Conservation (phyloP, 2,797 vertebrate genomes). For the Allobates femoralis region DNA sequence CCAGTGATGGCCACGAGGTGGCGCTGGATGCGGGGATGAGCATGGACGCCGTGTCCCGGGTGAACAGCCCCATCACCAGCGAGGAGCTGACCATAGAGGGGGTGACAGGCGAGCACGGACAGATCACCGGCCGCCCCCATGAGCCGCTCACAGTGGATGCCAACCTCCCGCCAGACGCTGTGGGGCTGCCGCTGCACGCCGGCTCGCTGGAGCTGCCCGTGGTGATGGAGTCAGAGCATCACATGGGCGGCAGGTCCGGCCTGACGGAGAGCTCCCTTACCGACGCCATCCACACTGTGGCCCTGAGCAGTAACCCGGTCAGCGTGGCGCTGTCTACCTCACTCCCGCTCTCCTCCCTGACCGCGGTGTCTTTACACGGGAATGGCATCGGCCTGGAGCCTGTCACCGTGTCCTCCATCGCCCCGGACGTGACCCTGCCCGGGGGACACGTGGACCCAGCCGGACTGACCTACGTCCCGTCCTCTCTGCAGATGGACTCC, state of each 20-base stretch:
- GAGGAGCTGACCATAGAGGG: conserved; percentile 91
- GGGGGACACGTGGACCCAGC: conserved; percentile 82
- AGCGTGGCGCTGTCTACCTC: conserved; percentile 93
- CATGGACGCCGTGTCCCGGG: conserved; percentile 90
- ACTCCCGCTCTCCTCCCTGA: conserved; percentile 86
- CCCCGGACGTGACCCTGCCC: conserved; percentile 91
- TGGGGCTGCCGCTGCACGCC: conserved; percentile 89
- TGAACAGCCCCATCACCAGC: conserved; percentile 95
- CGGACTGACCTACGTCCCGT: conserved; percentile 91
- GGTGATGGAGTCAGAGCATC: conserved; percentile 92
- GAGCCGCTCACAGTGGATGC: conserved; percentile 80
- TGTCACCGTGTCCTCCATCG: conserved; percentile 91
- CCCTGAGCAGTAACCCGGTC: conserved; percentile 88
- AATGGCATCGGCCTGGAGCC: conserved; percentile 91
- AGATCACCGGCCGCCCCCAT: conserved; percentile 83
- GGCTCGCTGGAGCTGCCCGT: conserved; percentile 91
- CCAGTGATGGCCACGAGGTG: conserved; percentile 86
- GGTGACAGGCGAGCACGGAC: conserved; percentile 84
- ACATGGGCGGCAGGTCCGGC: conserved; percentile 80
- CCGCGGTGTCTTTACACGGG: conserved; percentile 90
- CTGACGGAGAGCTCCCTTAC: conserved; percentile 78
- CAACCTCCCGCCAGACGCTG: conserved; percentile 79
- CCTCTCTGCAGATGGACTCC: conserved; percentile 90
- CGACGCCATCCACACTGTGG: conserved; percentile 81
- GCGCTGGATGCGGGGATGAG: conserved; percentile 83